Evolutionary conservation across 2,113 vertebrate genomes (phyloP).

Genomic region (Mesitornis unicolor): DNA sequence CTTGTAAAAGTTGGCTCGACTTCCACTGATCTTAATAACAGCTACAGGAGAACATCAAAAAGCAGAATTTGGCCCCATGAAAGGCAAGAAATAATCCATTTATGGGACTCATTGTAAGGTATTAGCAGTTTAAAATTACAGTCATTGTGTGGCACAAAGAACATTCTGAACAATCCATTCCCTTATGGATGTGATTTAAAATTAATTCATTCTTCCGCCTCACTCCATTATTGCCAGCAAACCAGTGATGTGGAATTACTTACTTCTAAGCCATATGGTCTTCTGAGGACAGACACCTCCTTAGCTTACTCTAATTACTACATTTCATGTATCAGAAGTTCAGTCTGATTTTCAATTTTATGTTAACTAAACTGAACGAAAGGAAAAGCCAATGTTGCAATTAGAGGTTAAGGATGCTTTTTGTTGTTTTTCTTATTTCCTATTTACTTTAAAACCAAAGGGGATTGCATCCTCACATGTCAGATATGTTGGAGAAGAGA

Average conservation of each 20-base stretch:
- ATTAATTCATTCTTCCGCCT: slow-evolving; percentile 61
- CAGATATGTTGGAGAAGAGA: background rate
- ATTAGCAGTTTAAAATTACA: slow-evolving; percentile 64
- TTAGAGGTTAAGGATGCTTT: background rate
- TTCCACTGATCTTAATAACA: slow-evolving; percentile 18
- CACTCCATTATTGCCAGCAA: slow-evolving; percentile 60
- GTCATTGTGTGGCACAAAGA: slow-evolving; percentile 60
- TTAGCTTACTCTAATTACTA: slow-evolving; percentile 53
- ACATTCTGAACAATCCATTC: slow-evolving; percentile 53
- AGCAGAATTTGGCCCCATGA: slow-evolving; percentile 25
- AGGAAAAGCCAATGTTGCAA: slow-evolving; percentile 3
- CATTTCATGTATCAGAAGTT: slow-evolving; percentile 5
- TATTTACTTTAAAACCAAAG: slow-evolving; percentile 15
- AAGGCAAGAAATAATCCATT: slow-evolving; percentile 52
- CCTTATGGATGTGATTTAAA: slow-evolving; percentile 63
- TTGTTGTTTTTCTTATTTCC: background rate
- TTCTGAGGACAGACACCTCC: slow-evolving; percentile 50
- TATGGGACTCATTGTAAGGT: slow-evolving; percentile 49
- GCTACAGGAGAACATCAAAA: slow-evolving; percentile 24
- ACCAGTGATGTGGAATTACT: slow-evolving; percentile 69
- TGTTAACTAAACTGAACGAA: background rate
- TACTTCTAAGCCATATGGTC: slow-evolving; percentile 64
- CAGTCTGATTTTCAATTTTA: slow-evolving; percentile 7
- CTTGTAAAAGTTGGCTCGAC: background rate
- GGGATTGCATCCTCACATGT: background rate